Evolutionary conservation across 2,113 vertebrate species (phyloP).

Genomic region (Prionailurus bengalensis): DNA sequence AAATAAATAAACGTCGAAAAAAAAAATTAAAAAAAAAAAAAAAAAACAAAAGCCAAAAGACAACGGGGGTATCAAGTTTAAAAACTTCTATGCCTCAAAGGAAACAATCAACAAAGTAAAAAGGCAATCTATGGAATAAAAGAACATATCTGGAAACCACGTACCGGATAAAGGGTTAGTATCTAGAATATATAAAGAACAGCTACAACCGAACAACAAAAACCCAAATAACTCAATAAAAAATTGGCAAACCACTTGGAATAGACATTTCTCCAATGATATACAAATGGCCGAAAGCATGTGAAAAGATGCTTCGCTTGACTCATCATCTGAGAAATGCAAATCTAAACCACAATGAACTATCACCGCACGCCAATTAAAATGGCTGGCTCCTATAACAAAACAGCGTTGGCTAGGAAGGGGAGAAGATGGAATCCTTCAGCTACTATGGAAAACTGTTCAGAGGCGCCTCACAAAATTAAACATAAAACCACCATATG

Average conservation of each 20-base stretch:
- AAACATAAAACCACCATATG: neutral
- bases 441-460: conserved; percentile 2
- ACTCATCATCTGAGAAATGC: neutral
- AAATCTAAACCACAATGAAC: neutral
- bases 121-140: neutral
- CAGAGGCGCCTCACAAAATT: neutral
- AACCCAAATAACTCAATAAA: neutral
- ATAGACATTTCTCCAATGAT: neutral
- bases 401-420: neutral
- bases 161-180: neutral
- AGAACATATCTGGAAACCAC: neutral
- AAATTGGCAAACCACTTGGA: neutral
- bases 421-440: neutral
- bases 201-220: neutral
- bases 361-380: neutral
- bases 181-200: neutral
- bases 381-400: neutral
- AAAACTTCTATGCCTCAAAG: neutral
- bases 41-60: conserved; percentile 33
- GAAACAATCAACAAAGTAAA: neutral
- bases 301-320: neutral
- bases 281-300: neutral
- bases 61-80: neutral
- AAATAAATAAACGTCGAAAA: too few species aligned
- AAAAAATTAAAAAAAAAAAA: too few species aligned